Conservation (phyloP, 2,797 vertebrate species). For the Myioborus melanocephalus region DNA sequence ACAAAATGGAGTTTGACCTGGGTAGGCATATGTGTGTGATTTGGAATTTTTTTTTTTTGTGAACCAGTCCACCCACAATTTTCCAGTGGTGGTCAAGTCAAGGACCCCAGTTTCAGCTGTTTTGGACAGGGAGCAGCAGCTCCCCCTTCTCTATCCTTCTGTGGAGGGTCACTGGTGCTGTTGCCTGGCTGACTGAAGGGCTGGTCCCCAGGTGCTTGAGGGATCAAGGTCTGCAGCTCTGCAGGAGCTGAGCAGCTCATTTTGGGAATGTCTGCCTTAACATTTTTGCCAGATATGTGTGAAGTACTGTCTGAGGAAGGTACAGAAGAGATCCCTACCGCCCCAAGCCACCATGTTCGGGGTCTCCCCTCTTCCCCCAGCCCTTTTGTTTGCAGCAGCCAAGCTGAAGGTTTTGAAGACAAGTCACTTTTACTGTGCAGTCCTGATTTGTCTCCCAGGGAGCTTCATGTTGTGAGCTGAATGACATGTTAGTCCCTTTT, state of each 20-base stretch:
- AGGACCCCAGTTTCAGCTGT: neutral
- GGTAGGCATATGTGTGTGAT: neutral
- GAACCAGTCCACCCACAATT: accelerated
- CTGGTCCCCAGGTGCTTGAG: neutral
- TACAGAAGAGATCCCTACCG: neutral
- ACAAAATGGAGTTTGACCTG: accelerated
- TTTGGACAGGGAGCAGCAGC: neutral
- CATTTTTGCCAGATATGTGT: neutral
- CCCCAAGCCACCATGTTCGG: accelerated
- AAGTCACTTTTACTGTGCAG: neutral
- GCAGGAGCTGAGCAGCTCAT: neutral
- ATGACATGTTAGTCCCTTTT: neutral
- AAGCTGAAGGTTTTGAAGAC: neutral
- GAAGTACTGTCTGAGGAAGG: neutral
- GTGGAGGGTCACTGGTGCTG: neutral
- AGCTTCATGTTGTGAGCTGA: slow-evolving; percentile 8
- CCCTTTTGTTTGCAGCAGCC: neutral
- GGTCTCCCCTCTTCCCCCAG: neutral
- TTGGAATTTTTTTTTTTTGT: neutral
- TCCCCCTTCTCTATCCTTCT: neutral
- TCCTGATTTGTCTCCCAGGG: neutral
- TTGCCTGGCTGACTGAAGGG: neutral
- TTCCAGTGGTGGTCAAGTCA: neutral
- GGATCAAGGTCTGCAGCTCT: neutral
- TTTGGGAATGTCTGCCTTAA: neutral